phyloP scores from a whole-genome alignment of 2,797 vertebrate genomes.

The Trematomus bernacchii region DNA sequence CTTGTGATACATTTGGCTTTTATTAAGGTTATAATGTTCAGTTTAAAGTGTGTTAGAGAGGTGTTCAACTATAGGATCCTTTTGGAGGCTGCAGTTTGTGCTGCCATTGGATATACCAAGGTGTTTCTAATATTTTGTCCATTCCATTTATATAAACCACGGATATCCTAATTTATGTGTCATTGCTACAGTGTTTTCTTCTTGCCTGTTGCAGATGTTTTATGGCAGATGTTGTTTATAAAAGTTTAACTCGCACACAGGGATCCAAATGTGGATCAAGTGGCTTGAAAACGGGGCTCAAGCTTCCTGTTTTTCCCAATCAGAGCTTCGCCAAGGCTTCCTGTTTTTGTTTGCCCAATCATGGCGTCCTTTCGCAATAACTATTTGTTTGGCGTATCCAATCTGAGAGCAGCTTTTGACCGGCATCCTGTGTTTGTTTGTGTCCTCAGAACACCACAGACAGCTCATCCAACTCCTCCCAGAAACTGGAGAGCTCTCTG shows the following conservation, averaged over 20 bases:
- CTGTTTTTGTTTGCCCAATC: slow-evolving; percentile 83
- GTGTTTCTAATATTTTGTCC: slow-evolving; percentile 3
- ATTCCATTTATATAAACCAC: not conserved
- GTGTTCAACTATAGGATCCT: too few relatives aligned
- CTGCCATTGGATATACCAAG: not conserved
- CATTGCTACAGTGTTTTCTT: not conserved
- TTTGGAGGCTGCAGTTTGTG: not conserved
- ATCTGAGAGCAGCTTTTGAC: slow-evolving; percentile 54
- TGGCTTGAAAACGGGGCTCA: slow-evolving; percentile 47
- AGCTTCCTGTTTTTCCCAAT: slow-evolving; percentile 78
- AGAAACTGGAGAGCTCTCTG: slow-evolving; percentile 91
- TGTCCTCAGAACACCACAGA: slow-evolving; percentile 92
- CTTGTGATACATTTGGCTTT: too few relatives aligned
- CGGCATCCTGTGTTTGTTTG: slow-evolving; percentile 79
- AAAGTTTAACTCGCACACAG: slow-evolving; percentile 18
- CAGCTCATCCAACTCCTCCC: slow-evolving; percentile 98
- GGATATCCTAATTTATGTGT: not conserved
- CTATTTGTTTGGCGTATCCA: slow-evolving; percentile 67
- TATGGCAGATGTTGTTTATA: slow-evolving; percentile 31
- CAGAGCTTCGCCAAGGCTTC: slow-evolving; percentile 60
- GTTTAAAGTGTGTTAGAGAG: too few relatives aligned
- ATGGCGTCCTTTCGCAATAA: slow-evolving; percentile 31
- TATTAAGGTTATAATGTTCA: too few relatives aligned
- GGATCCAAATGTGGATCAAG: slow-evolving; percentile 47
- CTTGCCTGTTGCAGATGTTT: not conserved